These are phyloP conservation scores for Lacerta agilis DNA, from an alignment of 2,797 vertebrate species.

Conservation along the genomic window DNA sequence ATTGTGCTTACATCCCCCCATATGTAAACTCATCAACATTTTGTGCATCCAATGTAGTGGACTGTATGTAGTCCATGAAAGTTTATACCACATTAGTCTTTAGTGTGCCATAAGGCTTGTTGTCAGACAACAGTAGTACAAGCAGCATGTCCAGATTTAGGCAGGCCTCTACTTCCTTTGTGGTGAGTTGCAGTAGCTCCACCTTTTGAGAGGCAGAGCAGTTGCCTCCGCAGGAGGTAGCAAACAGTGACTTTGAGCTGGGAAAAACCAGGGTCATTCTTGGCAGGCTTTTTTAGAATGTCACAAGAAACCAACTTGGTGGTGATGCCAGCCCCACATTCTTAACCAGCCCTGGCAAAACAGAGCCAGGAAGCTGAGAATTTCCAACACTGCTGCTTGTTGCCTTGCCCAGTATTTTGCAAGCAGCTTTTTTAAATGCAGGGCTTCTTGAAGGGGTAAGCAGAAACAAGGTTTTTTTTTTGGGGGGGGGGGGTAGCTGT, in stretches of 20 bases:
- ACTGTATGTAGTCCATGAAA: too few species aligned
- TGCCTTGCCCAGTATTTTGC: accelerated
- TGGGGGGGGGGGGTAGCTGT: not conserved
- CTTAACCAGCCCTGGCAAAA: accelerated
- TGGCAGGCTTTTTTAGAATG: not conserved
- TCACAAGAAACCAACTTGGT: not conserved
- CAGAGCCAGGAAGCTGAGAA: accelerated
- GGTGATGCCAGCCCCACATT: not conserved
- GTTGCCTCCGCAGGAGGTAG: not conserved
- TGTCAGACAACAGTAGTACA: not conserved
- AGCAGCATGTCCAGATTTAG: not conserved
- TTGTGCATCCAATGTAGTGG: not conserved
- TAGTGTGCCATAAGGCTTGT: too few species aligned
- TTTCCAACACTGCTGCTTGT: not conserved
- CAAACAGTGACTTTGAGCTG: not conserved
- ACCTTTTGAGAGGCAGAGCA: not conserved
- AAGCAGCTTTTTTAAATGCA: not conserved
- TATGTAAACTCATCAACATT: not conserved
- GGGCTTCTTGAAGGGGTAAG: constrained; percentile 34
- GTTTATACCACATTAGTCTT: too few species aligned
- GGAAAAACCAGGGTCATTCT: too few species aligned
- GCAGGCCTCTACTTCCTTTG: not conserved
- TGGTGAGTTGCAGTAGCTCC: not conserved
- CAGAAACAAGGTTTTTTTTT: not conserved
- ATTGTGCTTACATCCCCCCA: too few species aligned